phyloP scores from a whole-genome alignment of 1,140 invertebrate genomes.

The Andricus grossulariae region DNA sequence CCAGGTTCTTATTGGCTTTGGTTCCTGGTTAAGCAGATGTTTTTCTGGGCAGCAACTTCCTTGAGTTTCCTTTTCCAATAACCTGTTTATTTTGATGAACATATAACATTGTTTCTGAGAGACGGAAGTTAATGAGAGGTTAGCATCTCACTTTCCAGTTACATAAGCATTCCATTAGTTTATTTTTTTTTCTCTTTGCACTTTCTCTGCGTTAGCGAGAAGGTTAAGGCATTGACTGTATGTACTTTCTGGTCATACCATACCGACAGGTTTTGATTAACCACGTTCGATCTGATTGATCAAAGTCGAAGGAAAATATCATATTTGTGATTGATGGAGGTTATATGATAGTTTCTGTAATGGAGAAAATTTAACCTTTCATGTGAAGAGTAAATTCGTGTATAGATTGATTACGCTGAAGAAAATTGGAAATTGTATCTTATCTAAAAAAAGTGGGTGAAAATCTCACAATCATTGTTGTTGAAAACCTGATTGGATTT shows the following conservation, averaged over 20 bases:
- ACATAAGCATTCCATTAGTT: neutral
- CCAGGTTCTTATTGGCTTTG: neutral
- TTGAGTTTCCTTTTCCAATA: neutral
- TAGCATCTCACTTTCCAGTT: slow-evolving; percentile 14
- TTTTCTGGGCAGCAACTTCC: too few relatives aligned
- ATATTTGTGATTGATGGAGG: neutral
- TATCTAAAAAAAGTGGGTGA: too few relatives aligned
- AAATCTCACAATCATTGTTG: too few relatives aligned
- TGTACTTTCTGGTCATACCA: slow-evolving; percentile 8
- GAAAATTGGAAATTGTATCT: too few relatives aligned
- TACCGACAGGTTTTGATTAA: neutral
- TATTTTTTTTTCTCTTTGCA: slow-evolving; percentile 8
- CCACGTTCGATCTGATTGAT: neutral
- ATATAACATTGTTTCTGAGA: slow-evolving; percentile 10
- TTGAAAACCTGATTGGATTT: too few relatives aligned
- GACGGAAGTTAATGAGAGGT: slow-evolving; percentile 14
- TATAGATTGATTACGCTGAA: too few relatives aligned
- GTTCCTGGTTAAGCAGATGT: neutral
- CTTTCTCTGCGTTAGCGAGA: slow-evolving; percentile 7
- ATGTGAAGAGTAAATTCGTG: neutral
- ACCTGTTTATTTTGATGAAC: neutral
- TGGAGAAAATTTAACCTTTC: neutral
- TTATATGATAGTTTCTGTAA: neutral
- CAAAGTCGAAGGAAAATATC: neutral
- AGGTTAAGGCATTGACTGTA: slow-evolving; percentile 1